phyloP scores from a whole-genome alignment of 1,140 invertebrate genomes.

The Temnothorax longispinosus region DNA sequence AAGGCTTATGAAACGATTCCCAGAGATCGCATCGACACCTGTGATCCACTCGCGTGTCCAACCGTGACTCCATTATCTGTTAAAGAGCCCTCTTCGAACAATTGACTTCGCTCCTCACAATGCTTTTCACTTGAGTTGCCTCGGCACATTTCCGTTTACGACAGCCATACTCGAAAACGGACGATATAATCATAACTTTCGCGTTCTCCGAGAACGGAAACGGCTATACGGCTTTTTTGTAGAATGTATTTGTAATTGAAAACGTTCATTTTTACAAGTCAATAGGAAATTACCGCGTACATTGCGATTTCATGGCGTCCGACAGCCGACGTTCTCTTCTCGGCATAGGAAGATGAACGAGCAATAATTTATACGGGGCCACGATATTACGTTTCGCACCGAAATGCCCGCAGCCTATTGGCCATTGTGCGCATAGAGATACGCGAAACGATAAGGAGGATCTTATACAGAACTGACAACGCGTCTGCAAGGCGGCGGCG shows the following conservation, averaged over 20 bases:
- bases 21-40: constrained; percentile 38
- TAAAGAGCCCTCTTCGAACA: constrained; percentile 42
- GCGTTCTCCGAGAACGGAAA: constrained; percentile 31
- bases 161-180: constrained; percentile 13
- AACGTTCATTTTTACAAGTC: background rate
- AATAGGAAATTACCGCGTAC: constrained; percentile 21
- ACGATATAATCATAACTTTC: constrained; percentile 53
- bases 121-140: constrained; percentile 41
- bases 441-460: constrained; percentile 38
- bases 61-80: constrained; percentile 46
- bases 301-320: background rate
- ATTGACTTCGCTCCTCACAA: constrained; percentile 12
- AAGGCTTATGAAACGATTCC: constrained; percentile 46
- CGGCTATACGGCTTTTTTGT: background rate
- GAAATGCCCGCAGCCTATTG: constrained; percentile 36
- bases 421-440: constrained; percentile 57
- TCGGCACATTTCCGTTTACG: constrained; percentile 10
- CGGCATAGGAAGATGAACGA: constrained; percentile 41
- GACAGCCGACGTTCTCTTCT: constrained; percentile 17
- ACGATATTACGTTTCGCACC: constrained; percentile 37
- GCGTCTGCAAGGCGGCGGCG: background rate
- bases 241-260: background rate
- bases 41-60: constrained; percentile 30
- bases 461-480: constrained; percentile 47
- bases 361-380: constrained; percentile 5